These are phyloP conservation scores for Pseudolaguvia tuberculata DNA, from an alignment of 2,113 vertebrate species.

Conservation along the genomic window DNA sequence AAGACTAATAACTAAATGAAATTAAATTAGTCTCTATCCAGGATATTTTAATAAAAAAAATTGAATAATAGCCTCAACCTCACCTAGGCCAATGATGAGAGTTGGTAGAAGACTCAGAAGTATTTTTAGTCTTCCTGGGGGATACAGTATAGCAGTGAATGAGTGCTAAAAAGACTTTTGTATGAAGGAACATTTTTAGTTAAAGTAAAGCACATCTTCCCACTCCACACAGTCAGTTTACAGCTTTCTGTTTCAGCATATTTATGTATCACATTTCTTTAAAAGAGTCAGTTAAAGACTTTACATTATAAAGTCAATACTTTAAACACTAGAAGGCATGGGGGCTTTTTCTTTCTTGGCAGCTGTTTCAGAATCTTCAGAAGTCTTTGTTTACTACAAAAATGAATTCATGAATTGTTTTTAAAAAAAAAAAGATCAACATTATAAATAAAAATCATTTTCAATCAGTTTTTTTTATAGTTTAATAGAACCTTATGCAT, in stretches of 20 bases:
- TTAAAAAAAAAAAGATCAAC: background rate
- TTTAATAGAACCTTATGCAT: background rate
- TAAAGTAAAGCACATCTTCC: background rate
- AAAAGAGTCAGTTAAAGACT: background rate
- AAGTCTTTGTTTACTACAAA: background rate
- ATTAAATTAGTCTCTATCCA: background rate
- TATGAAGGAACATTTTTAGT: background rate
- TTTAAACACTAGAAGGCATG: background rate
- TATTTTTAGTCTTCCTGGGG: constrained; percentile 16
- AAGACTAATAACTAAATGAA: no score
- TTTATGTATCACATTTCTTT: no score
- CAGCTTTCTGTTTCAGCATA: no score
- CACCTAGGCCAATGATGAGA: constrained; percentile 16
- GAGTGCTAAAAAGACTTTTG: background rate
- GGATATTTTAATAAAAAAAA: no score
- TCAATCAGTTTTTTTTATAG: background rate
- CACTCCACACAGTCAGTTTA: background rate
- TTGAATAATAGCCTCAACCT: no score
- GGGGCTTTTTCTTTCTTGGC: background rate
- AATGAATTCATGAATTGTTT: background rate
- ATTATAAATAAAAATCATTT: background rate
- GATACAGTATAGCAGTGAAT: background rate
- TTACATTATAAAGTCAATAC: background rate
- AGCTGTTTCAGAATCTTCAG: background rate
- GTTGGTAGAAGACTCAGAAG: constrained; percentile 23